These are phyloP conservation scores for Prochilodus magdalenae DNA, from an alignment of 2,113 vertebrate species.

Conservation along the genomic window DNA sequence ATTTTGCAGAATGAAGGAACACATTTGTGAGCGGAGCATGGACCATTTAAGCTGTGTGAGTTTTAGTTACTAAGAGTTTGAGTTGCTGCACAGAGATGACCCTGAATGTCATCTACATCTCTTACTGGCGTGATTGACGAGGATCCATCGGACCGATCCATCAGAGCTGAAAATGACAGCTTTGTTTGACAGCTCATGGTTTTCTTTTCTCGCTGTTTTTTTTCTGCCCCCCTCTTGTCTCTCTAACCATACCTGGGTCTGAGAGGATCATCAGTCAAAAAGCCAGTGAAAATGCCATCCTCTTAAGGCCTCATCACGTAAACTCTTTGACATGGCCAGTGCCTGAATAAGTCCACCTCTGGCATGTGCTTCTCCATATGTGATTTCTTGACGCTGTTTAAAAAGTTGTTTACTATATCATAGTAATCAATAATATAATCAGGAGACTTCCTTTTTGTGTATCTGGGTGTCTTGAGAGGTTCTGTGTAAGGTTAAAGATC, in stretches of 20 bases:
- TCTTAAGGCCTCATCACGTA: background rate
- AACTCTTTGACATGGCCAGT: background rate
- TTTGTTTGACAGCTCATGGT: conserved; percentile 35
- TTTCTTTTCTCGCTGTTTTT: background rate
- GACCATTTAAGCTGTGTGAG: background rate
- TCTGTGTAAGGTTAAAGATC: too few relatives aligned
- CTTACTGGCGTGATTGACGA: conserved; percentile 40
- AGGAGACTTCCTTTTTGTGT: too few relatives aligned
- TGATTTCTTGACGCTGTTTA: too few relatives aligned
- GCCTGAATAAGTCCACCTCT: background rate
- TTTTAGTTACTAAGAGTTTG: background rate
- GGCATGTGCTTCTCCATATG: too few relatives aligned
- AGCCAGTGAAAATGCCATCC: background rate
- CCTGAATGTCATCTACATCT: conserved; percentile 51
- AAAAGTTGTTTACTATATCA: too few relatives aligned
- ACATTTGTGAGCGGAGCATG: too few relatives aligned
- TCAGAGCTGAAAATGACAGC: conserved; percentile 31
- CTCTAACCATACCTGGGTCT: conserved; percentile 18
- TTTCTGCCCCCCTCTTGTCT: background rate
- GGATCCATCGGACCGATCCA: conserved; percentile 52
- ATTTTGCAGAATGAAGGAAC: too few relatives aligned
- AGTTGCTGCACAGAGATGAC: background rate
- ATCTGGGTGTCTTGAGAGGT: too few relatives aligned
- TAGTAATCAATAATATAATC: too few relatives aligned
- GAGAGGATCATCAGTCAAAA: conserved; percentile 49